These are phyloP conservation scores for Elanus axillaris DNA, from an alignment of 2,113 vertebrate genomes.

Conservation along the genomic window DNA sequence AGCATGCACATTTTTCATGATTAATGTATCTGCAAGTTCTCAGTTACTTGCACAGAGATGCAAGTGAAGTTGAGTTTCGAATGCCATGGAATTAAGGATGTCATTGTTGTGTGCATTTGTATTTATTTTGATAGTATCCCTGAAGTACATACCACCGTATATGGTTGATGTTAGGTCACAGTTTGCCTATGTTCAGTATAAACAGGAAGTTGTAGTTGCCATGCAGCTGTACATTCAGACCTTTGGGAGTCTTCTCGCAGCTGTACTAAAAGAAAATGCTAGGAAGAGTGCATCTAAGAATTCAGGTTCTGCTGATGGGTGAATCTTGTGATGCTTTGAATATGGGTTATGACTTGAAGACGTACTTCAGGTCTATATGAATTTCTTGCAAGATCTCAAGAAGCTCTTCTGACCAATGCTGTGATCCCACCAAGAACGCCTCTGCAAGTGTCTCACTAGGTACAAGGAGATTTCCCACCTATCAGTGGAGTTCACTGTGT, in stretches of 20 bases:
- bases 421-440: neutral
- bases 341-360: neutral
- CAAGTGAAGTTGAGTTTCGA: neutral
- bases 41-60: neutral
- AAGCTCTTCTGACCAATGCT: neutral
- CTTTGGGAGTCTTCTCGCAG: neutral
- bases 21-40: neutral
- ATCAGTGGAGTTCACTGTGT: fast-evolving
- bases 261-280: neutral
- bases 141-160: neutral
- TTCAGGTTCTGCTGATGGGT: neutral
- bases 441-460: neutral
- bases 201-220: neutral
- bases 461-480: neutral
- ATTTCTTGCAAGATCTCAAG: neutral
- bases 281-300: neutral
- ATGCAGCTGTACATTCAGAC: neutral
- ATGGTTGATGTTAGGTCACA: neutral
- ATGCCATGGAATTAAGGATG: neutral
- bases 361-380: neutral
- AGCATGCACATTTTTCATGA: neutral
- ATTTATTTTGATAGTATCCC: neutral
- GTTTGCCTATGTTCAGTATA: neutral
- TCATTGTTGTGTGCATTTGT: neutral
- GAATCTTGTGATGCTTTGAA: neutral